phyloP scores from a whole-genome alignment of 2,113 vertebrate species.

The Dipodomys merriami region DNA sequence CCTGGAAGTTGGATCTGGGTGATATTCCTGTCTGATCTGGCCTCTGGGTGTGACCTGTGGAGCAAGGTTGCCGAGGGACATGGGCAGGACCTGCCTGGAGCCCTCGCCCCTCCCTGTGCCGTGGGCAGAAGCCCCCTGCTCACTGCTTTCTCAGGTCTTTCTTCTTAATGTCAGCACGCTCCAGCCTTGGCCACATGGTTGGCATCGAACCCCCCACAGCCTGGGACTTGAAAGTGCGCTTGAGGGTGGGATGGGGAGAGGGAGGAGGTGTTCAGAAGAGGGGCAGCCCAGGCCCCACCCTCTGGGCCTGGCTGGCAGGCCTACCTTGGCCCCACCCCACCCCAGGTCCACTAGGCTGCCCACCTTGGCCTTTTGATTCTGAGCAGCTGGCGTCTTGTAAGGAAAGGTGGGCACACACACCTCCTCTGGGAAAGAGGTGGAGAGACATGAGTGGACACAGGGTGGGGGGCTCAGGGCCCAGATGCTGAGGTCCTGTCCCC shows the following conservation, averaged over 20 bases:
- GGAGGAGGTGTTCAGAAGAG: neutral
- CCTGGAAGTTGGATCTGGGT: neutral
- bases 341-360: neutral
- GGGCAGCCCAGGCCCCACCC: fast-evolving
- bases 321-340: neutral
- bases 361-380: slow-evolving; percentile 47
- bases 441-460: neutral
- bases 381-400: neutral
- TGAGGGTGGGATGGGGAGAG: neutral
- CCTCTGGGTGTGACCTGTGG: neutral
- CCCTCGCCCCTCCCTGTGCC: fast-evolving
- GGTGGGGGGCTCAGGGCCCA: fast-evolving
- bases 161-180: fast-evolving
- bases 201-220: slow-evolving; percentile 61
- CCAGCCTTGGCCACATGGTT: neutral
- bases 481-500: neutral
- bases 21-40: fast-evolving
- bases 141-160: slow-evolving; percentile 20
- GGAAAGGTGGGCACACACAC: neutral
- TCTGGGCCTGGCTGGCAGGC: too few relatives aligned
- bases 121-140: fast-evolving
- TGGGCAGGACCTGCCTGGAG: fast-evolving
- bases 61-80: fast-evolving
- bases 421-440: neutral
- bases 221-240: slow-evolving; percentile 61